phyloP scores from a whole-genome alignment of 2,797 vertebrate species.

The Orestias chungarensis region DNA sequence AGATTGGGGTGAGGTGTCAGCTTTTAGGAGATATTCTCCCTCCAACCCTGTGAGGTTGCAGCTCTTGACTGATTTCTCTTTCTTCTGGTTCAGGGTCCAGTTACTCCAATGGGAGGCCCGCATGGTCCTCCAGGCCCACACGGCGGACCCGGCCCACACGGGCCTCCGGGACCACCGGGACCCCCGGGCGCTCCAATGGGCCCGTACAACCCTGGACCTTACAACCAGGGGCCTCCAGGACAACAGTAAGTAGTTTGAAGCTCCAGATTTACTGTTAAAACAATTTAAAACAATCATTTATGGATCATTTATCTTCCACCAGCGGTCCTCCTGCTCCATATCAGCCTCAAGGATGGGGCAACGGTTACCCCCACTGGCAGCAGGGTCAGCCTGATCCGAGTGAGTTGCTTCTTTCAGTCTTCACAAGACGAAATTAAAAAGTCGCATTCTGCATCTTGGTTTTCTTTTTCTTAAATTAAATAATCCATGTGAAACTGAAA shows the following conservation, averaged over 20 bases:
- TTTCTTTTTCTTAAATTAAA: no score
- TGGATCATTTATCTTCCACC: conserved; percentile 11
- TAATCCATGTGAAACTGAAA: no score
- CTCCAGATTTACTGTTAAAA: background rate
- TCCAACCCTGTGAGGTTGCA: background rate
- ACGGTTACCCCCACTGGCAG: conserved; percentile 98
- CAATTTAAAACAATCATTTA: background rate
- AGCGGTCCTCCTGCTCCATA: conserved; percentile 97
- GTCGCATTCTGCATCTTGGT: background rate
- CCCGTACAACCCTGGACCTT: conserved; percentile 96
- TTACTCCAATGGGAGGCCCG: conserved; percentile 94
- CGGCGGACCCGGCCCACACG: conserved; percentile 94
- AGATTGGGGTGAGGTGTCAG: conserved; percentile 89
- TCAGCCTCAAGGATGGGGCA: conserved; percentile 98
- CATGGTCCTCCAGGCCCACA: conserved; percentile 95
- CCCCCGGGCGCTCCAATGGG: conserved; percentile 94
- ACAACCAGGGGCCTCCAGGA: conserved; percentile 96
- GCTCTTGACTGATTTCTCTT: conserved; percentile 26
- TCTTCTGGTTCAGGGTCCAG: conserved; percentile 85
- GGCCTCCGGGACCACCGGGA: conserved; percentile 94
- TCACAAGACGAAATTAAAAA: background rate
- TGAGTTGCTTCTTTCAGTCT: conserved; percentile 67
- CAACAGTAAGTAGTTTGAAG: conserved; percentile 87
- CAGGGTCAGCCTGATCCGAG: conserved; percentile 97
- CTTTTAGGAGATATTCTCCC: background rate